Evolutionary conservation across 2,113 vertebrate genomes (phyloP).

Genomic region (Charadrius vociferus): DNA sequence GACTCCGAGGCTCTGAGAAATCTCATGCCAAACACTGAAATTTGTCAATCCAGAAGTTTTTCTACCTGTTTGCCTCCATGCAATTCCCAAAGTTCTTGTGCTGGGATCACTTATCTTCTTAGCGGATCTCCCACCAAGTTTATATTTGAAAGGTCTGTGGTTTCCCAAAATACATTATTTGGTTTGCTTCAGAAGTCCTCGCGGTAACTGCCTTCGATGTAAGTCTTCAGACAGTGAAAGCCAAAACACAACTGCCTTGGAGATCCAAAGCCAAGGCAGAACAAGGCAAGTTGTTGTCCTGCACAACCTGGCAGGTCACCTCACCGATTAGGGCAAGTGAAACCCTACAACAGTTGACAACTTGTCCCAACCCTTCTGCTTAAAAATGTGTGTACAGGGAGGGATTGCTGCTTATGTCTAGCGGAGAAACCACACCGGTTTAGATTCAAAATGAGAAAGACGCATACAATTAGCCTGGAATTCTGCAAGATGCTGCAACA

Average conservation of each 20-base stretch:
- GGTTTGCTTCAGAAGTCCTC: not conserved
- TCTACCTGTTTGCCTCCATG: not conserved
- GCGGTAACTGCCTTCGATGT: not conserved
- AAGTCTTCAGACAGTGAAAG: not conserved
- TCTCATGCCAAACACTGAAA: not conserved
- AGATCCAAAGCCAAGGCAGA: not conserved
- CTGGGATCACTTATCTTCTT: not conserved
- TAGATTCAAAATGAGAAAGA: not conserved
- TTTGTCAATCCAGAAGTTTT: not conserved
- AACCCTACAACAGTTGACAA: not conserved
- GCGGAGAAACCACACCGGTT: not conserved
- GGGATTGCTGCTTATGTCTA: not conserved
- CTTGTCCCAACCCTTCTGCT: not conserved
- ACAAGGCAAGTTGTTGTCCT: not conserved
- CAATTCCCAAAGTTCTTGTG: not conserved
- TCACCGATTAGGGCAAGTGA: fast-evolving
- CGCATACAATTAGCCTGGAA: not conserved
- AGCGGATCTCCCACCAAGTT: not conserved
- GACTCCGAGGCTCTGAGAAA: not conserved
- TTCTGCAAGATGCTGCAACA: not conserved
- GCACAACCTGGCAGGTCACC: not conserved
- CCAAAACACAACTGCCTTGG: not conserved
- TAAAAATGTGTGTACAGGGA: not conserved
- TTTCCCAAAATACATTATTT: not conserved
- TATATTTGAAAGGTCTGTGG: not conserved